These are phyloP conservation scores for Spialia ferax DNA, from an alignment of 2,888 invertebrate genomes.

Conservation along the genomic window DNA sequence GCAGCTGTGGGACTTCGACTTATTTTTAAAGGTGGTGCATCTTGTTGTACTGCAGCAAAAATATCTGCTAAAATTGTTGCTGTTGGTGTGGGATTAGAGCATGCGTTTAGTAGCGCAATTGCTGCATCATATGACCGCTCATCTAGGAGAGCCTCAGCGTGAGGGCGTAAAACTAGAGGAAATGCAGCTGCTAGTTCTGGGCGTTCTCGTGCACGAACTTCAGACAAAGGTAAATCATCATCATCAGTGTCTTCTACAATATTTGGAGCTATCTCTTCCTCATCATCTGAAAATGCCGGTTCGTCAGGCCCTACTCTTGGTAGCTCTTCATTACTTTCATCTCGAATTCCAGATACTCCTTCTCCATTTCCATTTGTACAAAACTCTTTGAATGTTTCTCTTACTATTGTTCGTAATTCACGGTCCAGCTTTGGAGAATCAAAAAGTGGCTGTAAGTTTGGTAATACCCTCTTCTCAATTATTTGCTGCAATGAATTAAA, in stretches of 20 bases:
- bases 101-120: conserved; percentile 72
- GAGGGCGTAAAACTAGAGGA: conserved; percentile 73
- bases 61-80: conserved; percentile 76
- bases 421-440: conserved; percentile 95
- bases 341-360: conserved; percentile 79
- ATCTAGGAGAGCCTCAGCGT: conserved; percentile 79
- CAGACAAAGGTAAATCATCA: conserved; percentile 92
- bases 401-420: conserved; percentile 93
- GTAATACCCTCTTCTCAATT: conserved; percentile 96
- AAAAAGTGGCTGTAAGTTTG: conserved; percentile 94
- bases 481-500: conserved; percentile 94
- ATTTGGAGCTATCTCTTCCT: conserved; percentile 88
- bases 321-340: conserved; percentile 76
- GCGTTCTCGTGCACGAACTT: conserved; percentile 90
- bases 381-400: conserved; percentile 97
- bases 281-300: conserved; percentile 95
- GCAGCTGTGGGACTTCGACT: conserved; percentile 79
- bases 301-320: conserved; percentile 87
- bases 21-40: conserved; percentile 80
- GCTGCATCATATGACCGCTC: conserved; percentile 74
- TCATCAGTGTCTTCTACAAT: conserved; percentile 89
- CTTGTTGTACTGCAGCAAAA: conserved; percentile 79
- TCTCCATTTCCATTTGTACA: conserved; percentile 87
- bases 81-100: conserved; percentile 72
- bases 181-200: conserved; percentile 82